Percentiles rank a stretch among this genome's conserved stretches.
Evolutionary conservation across 2,888 invertebrate species (phyloP).

Genomic region (Lithosia quadra): DNA sequence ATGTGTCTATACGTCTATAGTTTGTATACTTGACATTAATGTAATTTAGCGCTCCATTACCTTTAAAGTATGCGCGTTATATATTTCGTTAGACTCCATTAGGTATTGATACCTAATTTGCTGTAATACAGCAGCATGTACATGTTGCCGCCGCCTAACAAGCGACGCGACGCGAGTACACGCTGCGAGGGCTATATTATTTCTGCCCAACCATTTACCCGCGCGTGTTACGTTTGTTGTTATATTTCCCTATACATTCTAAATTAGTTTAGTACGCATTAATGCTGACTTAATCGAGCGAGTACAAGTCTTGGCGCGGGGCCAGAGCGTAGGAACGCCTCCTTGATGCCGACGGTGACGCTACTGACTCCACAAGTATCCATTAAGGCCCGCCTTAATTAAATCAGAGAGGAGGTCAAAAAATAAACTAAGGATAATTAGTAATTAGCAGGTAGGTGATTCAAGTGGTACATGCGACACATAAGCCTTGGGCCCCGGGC

Average conservation of each 20-base stretch:
- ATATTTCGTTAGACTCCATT: neutral
- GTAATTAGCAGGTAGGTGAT: conserved; percentile 42
- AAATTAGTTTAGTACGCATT: conserved; percentile 14
- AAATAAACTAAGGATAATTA: conserved; percentile 46
- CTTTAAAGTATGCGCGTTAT: neutral
- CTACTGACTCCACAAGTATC: conserved; percentile 18
- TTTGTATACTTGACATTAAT: neutral
- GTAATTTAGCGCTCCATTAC: neutral
- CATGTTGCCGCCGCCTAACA: neutral
- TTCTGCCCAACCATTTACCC: neutral
- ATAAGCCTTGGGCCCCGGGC: conserved; percentile 41
- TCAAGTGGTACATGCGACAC: conserved; percentile 24
- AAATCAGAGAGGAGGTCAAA: conserved; percentile 49
- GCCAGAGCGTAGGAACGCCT: conserved; percentile 14
- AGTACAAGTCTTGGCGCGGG: conserved; percentile 11
- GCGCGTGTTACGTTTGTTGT: conserved; percentile 6
- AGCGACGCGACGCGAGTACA: neutral
- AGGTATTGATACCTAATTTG: neutral
- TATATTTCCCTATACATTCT: conserved; percentile 11
- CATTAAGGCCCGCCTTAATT: conserved; percentile 36
- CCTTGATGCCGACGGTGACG: conserved; percentile 19
- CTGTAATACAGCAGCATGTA: neutral
- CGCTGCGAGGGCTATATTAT: conserved; percentile 5
- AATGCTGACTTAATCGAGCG: conserved; percentile 12
- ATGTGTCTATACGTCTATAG: no score